Base-by-base conservation (phyloP, 35 echinoderm and acorn worm species). In the Ophiothrix spiculata region DNA sequence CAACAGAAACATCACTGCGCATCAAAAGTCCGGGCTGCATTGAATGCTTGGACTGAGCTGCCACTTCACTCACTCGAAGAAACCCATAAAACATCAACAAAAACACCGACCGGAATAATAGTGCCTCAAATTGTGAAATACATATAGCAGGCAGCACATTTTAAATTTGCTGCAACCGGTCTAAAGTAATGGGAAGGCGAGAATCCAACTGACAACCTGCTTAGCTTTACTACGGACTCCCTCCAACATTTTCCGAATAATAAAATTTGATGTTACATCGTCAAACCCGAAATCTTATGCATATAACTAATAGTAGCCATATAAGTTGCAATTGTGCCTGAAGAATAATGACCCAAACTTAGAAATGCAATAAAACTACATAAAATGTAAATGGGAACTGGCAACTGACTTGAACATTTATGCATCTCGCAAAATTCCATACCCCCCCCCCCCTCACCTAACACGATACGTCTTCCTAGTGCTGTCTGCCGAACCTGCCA, bases 161-260 rank as follows among this genome's bases (percentile, higher is more conserved):
- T 31, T 60, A 10, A 21, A 83, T 16, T 8, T 60, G 17, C 12
- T 31, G 23, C 10, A 60, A 34, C 12, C 32, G 28, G 23, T 31
- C 41, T 15, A 83, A 32, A 29, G 81, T 56, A 56, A 83, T 83
- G 19, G 81, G 81, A 14, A 83, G n/a, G 17, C 81, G 40, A 34
- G 0, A 16, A 35, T 83, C 81, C n/a, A 69, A 15, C 16, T 1
- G 15, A 3, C 31, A 2, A 32, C 38, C 40, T 23, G 13, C 32
- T 31, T n/a, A n/a, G n/a, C n/a, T 33, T 83, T 46, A 41, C 39
- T 4, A n/a, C 23, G 39, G 34, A 17, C 29, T 29, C 17, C 78
- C 3, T 80, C 78, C 11, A 80, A 37, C 37, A 80, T 38, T 42
- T 40, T 40, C 0, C n/a, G 16, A 1, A 80, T 32, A 25, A 80